These are phyloP conservation scores for Vidua macroura DNA, from an alignment of 2,113 vertebrate genomes.

Conservation along the genomic window DNA sequence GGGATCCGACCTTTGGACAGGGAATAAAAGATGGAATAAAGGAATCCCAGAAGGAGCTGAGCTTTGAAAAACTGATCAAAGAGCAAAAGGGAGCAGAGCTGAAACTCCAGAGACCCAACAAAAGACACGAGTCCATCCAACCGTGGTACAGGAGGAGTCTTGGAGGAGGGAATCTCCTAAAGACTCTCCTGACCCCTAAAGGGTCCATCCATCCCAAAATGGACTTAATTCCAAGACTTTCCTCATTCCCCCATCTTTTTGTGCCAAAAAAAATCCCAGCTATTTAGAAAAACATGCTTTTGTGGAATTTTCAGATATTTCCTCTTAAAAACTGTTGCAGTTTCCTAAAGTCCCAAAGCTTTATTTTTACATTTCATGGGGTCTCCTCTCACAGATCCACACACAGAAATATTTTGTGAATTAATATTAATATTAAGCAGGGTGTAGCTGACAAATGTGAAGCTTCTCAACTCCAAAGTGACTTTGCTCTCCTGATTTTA, in stretches of 20 bases:
- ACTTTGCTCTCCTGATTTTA: neutral
- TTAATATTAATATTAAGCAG: neutral
- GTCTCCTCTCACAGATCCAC: neutral
- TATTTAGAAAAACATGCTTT: slow-evolving; percentile 27
- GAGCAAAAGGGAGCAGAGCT: neutral
- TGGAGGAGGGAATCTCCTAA: neutral
- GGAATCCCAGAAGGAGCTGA: neutral
- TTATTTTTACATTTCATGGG: neutral
- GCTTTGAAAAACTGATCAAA: neutral
- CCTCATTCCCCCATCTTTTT: neutral
- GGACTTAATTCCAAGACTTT: neutral
- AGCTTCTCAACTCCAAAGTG: neutral
- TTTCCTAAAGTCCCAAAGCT: neutral
- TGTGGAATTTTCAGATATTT: neutral
- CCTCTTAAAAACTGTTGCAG: neutral
- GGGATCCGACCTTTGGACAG: neutral
- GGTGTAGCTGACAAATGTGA: neutral
- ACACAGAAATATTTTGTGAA: neutral
- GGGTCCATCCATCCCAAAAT: neutral
- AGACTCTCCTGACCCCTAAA: neutral
- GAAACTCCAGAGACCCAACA: neutral
- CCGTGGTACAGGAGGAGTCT: neutral
- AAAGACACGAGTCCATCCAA: neutral
- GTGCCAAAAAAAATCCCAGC: slow-evolving; percentile 16
- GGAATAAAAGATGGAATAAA: neutral